Conservation (phyloP, 2,113 vertebrate species). For the Pogona vitticeps region DNA sequence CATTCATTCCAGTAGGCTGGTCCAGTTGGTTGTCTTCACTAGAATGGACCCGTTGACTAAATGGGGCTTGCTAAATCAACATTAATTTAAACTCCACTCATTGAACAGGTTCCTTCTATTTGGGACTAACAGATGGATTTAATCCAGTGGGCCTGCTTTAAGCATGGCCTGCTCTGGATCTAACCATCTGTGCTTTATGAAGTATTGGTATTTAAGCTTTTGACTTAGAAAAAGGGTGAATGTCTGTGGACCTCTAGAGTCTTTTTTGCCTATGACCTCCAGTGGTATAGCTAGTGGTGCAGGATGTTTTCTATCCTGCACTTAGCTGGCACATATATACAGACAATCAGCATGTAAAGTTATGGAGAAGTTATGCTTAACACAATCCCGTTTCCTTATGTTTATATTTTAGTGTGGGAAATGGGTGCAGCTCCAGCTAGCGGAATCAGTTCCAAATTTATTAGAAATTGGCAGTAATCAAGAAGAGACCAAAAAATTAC, state of each 20-base stretch:
- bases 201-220: too few relatives aligned
- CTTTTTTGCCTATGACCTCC: too few relatives aligned
- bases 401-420: constrained; percentile 83
- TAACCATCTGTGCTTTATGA: not conserved
- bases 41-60: too few relatives aligned
- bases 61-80: too few relatives aligned
- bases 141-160: not conserved
- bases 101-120: too few relatives aligned
- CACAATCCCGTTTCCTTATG: constrained; percentile 34
- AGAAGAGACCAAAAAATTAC: constrained; percentile 84
- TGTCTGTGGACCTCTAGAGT: too few relatives aligned
- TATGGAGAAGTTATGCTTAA: not conserved
- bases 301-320: not conserved
- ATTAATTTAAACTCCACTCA: too few relatives aligned
- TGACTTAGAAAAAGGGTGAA: too few relatives aligned
- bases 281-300: too few relatives aligned
- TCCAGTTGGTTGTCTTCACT: not conserved
- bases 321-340: not conserved
- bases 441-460: constrained; percentile 87
- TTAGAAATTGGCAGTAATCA: constrained; percentile 89
- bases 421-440: constrained; percentile 85
- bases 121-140: not conserved
- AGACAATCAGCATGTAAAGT: not conserved
- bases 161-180: not conserved
- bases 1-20: not conserved